Base-by-base conservation (phyloP, 1,140 invertebrate genomes). In the Drosophila bocqueti region DNA sequence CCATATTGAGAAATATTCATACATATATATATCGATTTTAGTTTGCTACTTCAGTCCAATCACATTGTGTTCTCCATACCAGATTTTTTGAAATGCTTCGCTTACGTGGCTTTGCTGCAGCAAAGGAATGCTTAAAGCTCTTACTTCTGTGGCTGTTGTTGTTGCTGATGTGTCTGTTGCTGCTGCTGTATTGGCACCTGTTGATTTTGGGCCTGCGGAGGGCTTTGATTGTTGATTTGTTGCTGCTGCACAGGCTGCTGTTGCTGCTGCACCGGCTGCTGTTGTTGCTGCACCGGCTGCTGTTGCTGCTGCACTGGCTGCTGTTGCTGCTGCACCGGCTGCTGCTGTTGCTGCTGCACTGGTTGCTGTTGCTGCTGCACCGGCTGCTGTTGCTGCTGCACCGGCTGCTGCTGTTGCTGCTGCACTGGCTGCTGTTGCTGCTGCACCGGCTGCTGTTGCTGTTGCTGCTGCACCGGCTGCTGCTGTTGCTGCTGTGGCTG, bases 91-190 rank as follows among this genome's bases (percentile, higher is more conserved):
- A 58, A 49, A 63, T 58, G 50, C 49, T 49, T 47, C 45, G 50
- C 66, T 75, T 34, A 40, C 13, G 11, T 64, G 52, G 26, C 43
- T 65, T 47, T 42, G 46, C 18, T 55, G 34, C 46, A 55, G 26
- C 62, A 16, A 66, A n/a, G 81, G 81, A 84, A 84, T 84, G 77
- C 59, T 84, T 83, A 67, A 15, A 76, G 71, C 71, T 74, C 65
- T 29, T 68, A 65, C 31, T 77, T 57, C 43, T 78, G 67, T 26
- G 65, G 52, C 21, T 77, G 60, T 11, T 64, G 49, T 16, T 45
- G 38, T 45, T 24, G 24, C 3, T 45, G 18, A 16, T 49, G 47
- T 1, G 26, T 6, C 4, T 31, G 49, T 3, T 43, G 69, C 38
- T 59, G 54, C n/a, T 73, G 69, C 15, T 71, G 69, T 15, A 72